Conservation (phyloP, 1,140 invertebrate genomes). For the Maniola jurtina region DNA sequence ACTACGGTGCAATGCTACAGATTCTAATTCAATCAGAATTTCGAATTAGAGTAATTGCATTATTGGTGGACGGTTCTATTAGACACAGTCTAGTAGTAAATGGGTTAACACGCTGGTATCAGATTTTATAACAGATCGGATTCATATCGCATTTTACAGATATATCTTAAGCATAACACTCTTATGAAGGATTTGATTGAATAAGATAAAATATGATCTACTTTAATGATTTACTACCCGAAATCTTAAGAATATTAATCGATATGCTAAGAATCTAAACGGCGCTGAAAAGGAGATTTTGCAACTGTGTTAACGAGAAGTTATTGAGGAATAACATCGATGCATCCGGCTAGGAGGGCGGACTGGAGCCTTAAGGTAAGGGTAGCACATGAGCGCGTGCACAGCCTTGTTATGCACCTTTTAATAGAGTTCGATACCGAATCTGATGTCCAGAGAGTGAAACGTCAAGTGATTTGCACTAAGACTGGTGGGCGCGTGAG, state of each 20-base stretch:
- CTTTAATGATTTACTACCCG: conserved; percentile 18
- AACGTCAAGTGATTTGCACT: conserved; percentile 72
- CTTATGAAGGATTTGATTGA: background rate
- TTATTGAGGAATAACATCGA: conserved; percentile 65
- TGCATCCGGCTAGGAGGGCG: conserved; percentile 58
- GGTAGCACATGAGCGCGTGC: conserved; percentile 46
- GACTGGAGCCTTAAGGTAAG: conserved; percentile 39
- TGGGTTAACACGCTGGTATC: conserved; percentile 9
- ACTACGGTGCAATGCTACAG: conserved; percentile 26
- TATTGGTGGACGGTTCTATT: conserved; percentile 16
- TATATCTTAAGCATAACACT: conserved; percentile 37
- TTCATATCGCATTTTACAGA: conserved; percentile 23
- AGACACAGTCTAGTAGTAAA: conserved; percentile 12
- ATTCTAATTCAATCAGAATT: conserved; percentile 31
- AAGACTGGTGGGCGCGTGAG: conserved; percentile 59
- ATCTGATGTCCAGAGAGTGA: conserved; percentile 59
- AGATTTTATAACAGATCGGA: conserved; percentile 7
- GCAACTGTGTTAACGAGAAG: conserved; percentile 56
- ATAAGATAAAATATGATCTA: conserved; percentile 8
- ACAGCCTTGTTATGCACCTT: conserved; percentile 59
- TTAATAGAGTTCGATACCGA: conserved; percentile 57
- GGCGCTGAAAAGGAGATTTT: conserved; percentile 52
- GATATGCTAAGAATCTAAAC: conserved; percentile 43
- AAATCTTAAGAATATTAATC: conserved; percentile 36
- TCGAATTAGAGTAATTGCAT: conserved; percentile 24